Conservation (phyloP, 1,140 invertebrate genomes). For the Uloborus diversus region DNA sequence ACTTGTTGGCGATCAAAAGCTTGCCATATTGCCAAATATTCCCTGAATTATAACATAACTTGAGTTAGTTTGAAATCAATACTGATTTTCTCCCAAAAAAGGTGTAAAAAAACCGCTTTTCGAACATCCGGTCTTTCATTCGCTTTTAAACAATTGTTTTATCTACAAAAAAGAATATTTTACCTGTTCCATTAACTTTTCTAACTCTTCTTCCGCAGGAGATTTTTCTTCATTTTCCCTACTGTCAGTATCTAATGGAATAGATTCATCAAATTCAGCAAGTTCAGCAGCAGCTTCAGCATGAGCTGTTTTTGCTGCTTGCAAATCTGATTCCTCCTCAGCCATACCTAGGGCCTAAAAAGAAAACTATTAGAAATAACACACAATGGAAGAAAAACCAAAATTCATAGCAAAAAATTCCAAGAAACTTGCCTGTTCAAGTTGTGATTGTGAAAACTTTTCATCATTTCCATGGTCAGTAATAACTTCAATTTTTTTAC, state of each 20-base stretch:
- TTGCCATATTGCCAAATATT: too few species aligned
- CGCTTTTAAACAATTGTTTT: too few species aligned
- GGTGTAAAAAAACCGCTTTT: too few species aligned
- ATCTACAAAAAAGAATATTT: too few species aligned
- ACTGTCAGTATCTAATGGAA: constrained; percentile 83
- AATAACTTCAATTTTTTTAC: constrained; percentile 28
- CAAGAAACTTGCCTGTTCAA: constrained; percentile 43
- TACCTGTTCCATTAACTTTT: constrained; percentile 84
- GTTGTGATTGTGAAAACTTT: constrained; percentile 21
- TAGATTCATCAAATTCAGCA: constrained; percentile 96
- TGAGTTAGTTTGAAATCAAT: too few species aligned
- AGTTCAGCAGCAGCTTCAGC: constrained; percentile 93
- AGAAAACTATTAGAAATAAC: neutral
- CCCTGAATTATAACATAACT: too few species aligned
- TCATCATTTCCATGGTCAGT: constrained; percentile 2
- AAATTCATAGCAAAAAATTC: neutral
- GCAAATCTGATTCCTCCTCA: constrained; percentile 94
- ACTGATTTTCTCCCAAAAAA: too few species aligned
- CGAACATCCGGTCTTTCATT: too few species aligned
- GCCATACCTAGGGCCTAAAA: constrained; percentile 82
- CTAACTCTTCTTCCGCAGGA: constrained; percentile 85
- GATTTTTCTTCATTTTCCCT: constrained; percentile 72
- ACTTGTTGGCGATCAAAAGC: too few species aligned
- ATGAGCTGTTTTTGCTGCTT: constrained; percentile 87
- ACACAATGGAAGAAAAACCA: neutral